phyloP scores from a whole-genome alignment of 1,140 invertebrate genomes.

The Scaptomyza hsui region DNA sequence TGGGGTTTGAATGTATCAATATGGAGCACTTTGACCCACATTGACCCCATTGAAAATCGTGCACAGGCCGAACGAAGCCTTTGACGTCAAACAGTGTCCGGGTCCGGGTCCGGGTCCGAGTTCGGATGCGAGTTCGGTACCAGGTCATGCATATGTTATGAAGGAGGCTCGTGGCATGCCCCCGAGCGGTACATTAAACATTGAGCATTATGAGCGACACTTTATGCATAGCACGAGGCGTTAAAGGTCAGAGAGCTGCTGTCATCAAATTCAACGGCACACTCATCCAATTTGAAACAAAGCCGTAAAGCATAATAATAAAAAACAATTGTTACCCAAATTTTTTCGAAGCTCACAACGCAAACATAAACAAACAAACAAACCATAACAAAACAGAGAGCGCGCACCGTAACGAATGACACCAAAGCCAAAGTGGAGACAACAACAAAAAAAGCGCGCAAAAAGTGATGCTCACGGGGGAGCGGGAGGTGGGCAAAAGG shows the following conservation, averaged over 20 bases:
- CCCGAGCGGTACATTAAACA: constrained; percentile 31
- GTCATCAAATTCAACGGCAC: constrained; percentile 47
- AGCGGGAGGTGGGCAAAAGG: too few relatives aligned
- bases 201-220: constrained; percentile 27
- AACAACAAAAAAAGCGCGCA: constrained; percentile 5
- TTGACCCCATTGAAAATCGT: constrained; percentile 12
- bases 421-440: constrained; percentile 43
- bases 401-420: constrained; percentile 75
- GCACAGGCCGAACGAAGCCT: constrained; percentile 1
- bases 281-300: constrained; percentile 52
- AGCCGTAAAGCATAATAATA: constrained; percentile 50
- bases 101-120: background rate
- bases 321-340: constrained; percentile 58
- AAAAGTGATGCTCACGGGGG: too few relatives aligned
- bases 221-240: constrained; percentile 62
- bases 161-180: background rate
- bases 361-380: constrained; percentile 32
- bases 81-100: constrained; percentile 24
- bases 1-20: background rate
- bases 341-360: constrained; percentile 12
- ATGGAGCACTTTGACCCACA: constrained; percentile 24
- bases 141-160: background rate
- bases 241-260: constrained; percentile 64
- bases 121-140: too few relatives aligned
- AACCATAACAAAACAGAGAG: constrained; percentile 27